Evolutionary conservation across 2,113 vertebrate genomes (phyloP).

Genomic region (Mystacornis crossleyi): DNA sequence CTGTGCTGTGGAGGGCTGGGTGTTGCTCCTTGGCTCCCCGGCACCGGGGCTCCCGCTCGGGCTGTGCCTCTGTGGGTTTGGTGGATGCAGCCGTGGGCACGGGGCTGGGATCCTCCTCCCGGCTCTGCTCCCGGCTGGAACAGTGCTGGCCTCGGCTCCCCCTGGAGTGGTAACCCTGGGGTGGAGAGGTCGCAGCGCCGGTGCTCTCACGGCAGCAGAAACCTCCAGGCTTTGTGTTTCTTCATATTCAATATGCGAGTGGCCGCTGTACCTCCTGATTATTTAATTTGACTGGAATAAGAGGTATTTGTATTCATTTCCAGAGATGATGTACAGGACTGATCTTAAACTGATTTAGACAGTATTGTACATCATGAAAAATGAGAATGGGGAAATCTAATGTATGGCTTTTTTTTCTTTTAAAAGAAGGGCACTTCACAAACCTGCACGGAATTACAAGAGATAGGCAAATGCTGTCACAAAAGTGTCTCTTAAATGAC

Average conservation of each 20-base stretch:
- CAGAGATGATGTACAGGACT: slow-evolving; percentile 49
- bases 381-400: slow-evolving; percentile 53
- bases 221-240: background rate
- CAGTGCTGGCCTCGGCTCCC: accelerated
- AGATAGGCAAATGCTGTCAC: slow-evolving; percentile 48
- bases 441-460: slow-evolving; percentile 38
- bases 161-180: accelerated
- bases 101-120: background rate
- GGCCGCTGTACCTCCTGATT: slow-evolving; percentile 18
- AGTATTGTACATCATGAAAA: slow-evolving; percentile 64
- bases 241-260: background rate
- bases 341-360: slow-evolving; percentile 61
- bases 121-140: accelerated
- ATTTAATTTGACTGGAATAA: slow-evolving; percentile 61
- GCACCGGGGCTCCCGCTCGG: accelerated
- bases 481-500: slow-evolving; percentile 58
- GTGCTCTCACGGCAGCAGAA: background rate
- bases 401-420: background rate
- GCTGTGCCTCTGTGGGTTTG: background rate
- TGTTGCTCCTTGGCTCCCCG: background rate
- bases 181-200: background rate
- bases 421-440: slow-evolving; percentile 25
- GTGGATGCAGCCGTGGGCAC: accelerated
- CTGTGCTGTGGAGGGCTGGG: accelerated
- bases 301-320: slow-evolving; percentile 65